Base-by-base conservation (phyloP, 2,113 vertebrate genomes). In the Microcebus ravelobensis region DNA sequence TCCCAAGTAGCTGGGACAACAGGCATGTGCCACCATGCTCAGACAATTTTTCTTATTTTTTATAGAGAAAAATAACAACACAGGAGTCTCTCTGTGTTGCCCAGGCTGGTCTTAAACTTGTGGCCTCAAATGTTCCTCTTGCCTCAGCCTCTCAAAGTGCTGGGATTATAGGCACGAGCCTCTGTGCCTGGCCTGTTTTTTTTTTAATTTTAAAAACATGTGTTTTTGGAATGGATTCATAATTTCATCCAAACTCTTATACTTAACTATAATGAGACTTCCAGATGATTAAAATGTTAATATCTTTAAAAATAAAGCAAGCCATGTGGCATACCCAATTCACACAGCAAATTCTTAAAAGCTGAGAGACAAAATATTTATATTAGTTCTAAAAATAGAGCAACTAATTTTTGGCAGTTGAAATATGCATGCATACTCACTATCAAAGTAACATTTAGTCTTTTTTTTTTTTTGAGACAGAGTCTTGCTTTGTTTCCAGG, bases 241-340 rank as follows among this genome's bases (percentile, higher is more conserved):
- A 67, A 70, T 71, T 42, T 90, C 39, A 82, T 77, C 27, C 39
- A 71, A 74, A 92, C 61, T 77, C 39, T 70, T 73, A 15, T 12
- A 70, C 42, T 89, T 73, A 91, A 87, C 52, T 55, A 80, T 71
- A 91, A 25, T 87, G 71, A 63, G 39, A 68, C 68, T 76, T 88
- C 10, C 68, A 74, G 36, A 95, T 83, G 42, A 92, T 77, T 92
- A 92, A 77, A 76, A n/a, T 52, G 76, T 83, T 71, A 91, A 17
- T 63, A 71, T 59, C 70, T 87, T 93, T 70, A 65, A 76, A 87
- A 95, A 80, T 50, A 84, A 87, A 81, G 65, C 67, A 93, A 94
- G 25, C 61, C 21, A 67, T 50, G 21, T 42, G 12, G 34, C 67
- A 87, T 52, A 82, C 8, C 6, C 50, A 67, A 48, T 55, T 87